Percentiles rank a stretch among this genome's conserved stretches.
These are phyloP conservation scores for Neelides folsomi DNA, from an alignment of 2,888 invertebrate species.

Conservation along the genomic window DNA sequence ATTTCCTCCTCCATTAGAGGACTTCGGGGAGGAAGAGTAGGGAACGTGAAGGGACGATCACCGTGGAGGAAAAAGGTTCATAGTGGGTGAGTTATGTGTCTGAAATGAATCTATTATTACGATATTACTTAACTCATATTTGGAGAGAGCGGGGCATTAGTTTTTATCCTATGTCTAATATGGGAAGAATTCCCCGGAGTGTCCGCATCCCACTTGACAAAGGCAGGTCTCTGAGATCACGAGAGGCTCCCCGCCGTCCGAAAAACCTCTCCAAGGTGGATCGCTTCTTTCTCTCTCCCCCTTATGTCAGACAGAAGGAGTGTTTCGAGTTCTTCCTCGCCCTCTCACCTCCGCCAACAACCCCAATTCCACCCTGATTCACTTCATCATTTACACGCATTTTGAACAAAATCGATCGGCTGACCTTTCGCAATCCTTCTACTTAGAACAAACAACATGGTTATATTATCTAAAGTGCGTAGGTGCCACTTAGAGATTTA, in stretches of 20 bases:
- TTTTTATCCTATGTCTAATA: background rate
- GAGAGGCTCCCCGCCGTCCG: conserved; percentile 14
- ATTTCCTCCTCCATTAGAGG: too few relatives aligned
- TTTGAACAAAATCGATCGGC: too few relatives aligned
- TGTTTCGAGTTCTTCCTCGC: background rate
- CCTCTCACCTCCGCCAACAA: too few relatives aligned
- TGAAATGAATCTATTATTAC: conserved; percentile 2
- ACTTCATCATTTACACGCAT: too few relatives aligned
- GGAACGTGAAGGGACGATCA: background rate
- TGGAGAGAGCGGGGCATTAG: conserved; percentile 3
- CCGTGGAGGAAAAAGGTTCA: conserved; percentile 10
- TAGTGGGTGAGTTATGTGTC: conserved; percentile 19
- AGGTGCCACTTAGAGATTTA: too few relatives aligned
- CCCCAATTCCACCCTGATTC: too few relatives aligned
- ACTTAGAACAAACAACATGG: too few relatives aligned
- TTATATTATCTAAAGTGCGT: too few relatives aligned
- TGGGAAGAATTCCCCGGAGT: conserved; percentile 6
- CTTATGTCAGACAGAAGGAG: conserved; percentile 1
- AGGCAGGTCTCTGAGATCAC: conserved; percentile 11
- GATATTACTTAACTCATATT: background rate
- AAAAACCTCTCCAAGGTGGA: conserved; percentile 9
- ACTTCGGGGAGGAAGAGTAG: background rate
- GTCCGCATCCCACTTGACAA: conserved; percentile 12
- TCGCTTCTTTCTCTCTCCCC: background rate
- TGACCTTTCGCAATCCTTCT: too few relatives aligned